Percentiles rank a stretch among this genome's conserved stretches.
These are phyloP conservation scores for Pristionchus mayeri DNA, from an alignment of 2,888 invertebrate genomes.

Conservation along the genomic window DNA sequence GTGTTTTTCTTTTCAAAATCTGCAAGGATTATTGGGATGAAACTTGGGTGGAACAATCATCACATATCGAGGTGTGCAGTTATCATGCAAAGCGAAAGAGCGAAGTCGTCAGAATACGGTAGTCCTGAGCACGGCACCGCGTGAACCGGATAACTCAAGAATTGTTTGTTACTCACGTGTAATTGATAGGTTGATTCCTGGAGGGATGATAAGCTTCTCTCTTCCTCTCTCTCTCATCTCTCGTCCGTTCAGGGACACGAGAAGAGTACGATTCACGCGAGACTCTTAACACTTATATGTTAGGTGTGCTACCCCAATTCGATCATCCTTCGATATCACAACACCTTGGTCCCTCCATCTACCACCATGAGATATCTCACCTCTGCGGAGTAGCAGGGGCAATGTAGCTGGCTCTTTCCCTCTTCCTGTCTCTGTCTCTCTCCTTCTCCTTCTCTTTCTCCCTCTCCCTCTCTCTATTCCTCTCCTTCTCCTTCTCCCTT, in stretches of 20 bases:
- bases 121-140: too few species aligned
- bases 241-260: neutral
- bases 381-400: constrained; percentile 40
- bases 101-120: too few species aligned
- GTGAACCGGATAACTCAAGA: too few species aligned
- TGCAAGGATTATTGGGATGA: too few species aligned
- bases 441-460: neutral
- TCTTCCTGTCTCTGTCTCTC: constrained; percentile 7
- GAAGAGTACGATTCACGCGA: constrained; percentile 9
- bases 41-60: too few species aligned
- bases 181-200: neutral
- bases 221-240: constrained; percentile 33
- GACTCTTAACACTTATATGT: neutral
- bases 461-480: neutral
- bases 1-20: too few species aligned
- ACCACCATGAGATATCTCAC: neutral
- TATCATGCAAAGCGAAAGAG: too few species aligned
- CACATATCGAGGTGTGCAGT: too few species aligned
- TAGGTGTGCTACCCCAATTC: too few species aligned
- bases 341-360: neutral
- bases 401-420: constrained; percentile 46
- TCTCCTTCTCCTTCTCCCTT: constrained; percentile 21
- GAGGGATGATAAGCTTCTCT: constrained; percentile 29
- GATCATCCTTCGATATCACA: neutral
- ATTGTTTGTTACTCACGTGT: too few species aligned